Evolutionary conservation across 2,888 invertebrate species (phyloP).

Genomic region (Pseudococcus jackbeardsleyi): DNA sequence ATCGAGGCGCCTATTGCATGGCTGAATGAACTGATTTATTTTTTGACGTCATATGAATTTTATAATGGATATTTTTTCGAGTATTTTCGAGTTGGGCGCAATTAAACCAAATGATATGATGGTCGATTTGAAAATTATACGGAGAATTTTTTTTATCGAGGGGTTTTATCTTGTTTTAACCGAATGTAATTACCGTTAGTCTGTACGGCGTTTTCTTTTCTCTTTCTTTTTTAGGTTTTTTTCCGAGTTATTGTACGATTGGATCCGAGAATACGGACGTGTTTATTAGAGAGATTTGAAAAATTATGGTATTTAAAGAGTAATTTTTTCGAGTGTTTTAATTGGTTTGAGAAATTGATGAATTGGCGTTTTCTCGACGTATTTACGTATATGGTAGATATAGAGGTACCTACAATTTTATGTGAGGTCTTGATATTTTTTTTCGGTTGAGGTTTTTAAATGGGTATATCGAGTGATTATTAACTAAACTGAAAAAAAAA

Average conservation of each 20-base stretch:
- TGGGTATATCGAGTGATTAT: neutral
- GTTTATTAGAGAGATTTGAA: neutral
- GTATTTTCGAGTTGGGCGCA: neutral
- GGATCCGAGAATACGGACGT: neutral
- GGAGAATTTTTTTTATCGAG: constrained; percentile 24
- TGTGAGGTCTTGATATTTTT: neutral
- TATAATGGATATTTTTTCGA: constrained; percentile 15
- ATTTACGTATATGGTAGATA: neutral
- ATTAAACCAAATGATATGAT: constrained; percentile 25
- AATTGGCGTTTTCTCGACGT: neutral
- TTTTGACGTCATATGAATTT: constrained; percentile 40
- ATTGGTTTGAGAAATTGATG: constrained; percentile 3
- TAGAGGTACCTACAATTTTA: neutral
- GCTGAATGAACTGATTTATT: constrained; percentile 43
- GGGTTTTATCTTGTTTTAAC: neutral
- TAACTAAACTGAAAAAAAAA: too few relatives aligned
- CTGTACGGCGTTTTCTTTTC: neutral
- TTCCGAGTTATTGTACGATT: neutral
- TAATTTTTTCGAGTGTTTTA: neutral
- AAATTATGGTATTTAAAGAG: neutral
- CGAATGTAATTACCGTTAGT: constrained; percentile 8
- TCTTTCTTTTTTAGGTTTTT: neutral
- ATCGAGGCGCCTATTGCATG: constrained; percentile 30
- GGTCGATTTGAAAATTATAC: constrained; percentile 18
- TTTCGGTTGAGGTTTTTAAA: neutral